Percentiles rank a stretch among this genome's conserved stretches.
Conservation (phyloP, 2,888 invertebrate species). For the Thecocarcelia acutangulata region DNA sequence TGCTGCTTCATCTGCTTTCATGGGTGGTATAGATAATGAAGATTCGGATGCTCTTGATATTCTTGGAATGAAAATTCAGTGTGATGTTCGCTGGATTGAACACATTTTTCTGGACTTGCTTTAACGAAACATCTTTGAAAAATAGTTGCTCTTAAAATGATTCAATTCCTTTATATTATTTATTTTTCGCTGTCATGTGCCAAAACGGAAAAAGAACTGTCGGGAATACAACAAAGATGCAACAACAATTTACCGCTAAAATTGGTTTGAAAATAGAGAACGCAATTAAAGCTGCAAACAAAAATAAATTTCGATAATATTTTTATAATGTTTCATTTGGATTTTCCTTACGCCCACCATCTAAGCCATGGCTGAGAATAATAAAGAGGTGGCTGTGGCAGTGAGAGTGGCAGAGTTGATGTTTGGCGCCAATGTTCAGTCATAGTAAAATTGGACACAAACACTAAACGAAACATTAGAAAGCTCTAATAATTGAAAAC, state of each 20-base stretch:
- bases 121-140: too few species aligned
- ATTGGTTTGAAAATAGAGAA: slow-evolving; percentile 56
- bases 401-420: not conserved
- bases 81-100: too few species aligned
- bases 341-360: not conserved
- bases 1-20: too few species aligned
- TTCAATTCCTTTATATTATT: slow-evolving; percentile 5
- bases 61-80: too few species aligned
- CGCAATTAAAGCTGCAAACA: slow-evolving; percentile 39
- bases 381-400: not conserved
- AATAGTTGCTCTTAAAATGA: not conserved
- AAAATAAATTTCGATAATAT: slow-evolving; percentile 21
- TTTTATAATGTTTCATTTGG: slow-evolving; percentile 32
- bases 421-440: not conserved
- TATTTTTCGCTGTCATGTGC: not conserved
- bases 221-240: slow-evolving; percentile 17
- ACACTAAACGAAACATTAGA: slow-evolving; percentile 7
- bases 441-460: not conserved
- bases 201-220: slow-evolving; percentile 7
- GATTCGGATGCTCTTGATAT: too few species aligned
- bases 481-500: not conserved
- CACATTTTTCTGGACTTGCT: too few species aligned
- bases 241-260: slow-evolving; percentile 56
- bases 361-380: not conserved
- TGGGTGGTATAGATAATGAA: too few species aligned